phyloP scores from a whole-genome alignment of 2,797 vertebrate genomes.

The Hozukius guyotensis region DNA sequence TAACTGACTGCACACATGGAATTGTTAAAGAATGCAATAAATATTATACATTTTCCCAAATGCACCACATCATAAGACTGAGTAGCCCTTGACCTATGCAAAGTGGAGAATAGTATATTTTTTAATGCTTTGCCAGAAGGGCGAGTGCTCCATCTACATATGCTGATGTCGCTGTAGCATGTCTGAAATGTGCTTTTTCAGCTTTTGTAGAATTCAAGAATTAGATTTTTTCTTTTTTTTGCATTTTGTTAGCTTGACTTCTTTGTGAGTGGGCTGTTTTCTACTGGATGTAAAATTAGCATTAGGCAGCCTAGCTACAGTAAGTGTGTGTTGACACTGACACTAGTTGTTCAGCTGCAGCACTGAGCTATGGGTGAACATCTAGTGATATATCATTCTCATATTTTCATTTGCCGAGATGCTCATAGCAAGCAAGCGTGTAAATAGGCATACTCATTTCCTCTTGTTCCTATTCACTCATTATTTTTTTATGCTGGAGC shows the following conservation, averaged over 20 bases:
- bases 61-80: not conserved
- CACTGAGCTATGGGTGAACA: conserved; percentile 31
- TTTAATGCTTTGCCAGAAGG: not conserved
- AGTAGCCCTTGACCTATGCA: not conserved
- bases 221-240: not conserved
- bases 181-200: conserved; percentile 21
- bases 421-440: conserved; percentile 42
- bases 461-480: conserved; percentile 63
- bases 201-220: not conserved
- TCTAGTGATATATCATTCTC: conserved; percentile 51
- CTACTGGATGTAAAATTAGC: conserved; percentile 3
- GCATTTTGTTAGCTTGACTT: not conserved
- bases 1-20: conserved; percentile 6
- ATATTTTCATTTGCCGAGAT: conserved; percentile 54
- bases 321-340: conserved; percentile 26
- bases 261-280: conserved; percentile 27
- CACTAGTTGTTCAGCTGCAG: conserved; percentile 12
- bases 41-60: conserved; percentile 16
- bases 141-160: not conserved
- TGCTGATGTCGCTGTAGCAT: conserved; percentile 20
- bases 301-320: not conserved
- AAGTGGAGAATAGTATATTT: conserved; percentile 14
- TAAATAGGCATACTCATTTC: conserved; percentile 61
- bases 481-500: conserved; percentile 65
- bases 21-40: conserved; percentile 27